Percentiles rank a stretch among this genome's conserved stretches.
Evolutionary conservation across 2,888 invertebrate genomes (phyloP).

Genomic region (Anoplius nigerrimus): DNA sequence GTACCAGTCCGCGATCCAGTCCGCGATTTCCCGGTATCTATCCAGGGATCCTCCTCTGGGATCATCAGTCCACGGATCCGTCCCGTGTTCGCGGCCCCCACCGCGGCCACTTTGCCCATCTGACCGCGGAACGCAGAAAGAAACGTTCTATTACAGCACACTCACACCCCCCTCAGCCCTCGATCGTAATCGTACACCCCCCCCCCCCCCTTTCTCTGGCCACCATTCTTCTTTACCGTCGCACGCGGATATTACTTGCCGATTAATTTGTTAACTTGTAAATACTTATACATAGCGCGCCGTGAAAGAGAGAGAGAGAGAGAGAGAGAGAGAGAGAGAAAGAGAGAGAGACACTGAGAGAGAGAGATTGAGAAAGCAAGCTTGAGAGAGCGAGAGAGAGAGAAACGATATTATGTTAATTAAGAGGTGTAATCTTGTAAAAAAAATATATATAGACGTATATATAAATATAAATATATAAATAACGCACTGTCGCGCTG

Average conservation of each 20-base stretch:
- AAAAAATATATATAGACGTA: constrained; percentile 52
- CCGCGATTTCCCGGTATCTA: too few species aligned
- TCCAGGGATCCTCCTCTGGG: too few species aligned
- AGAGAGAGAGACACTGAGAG: constrained; percentile 19
- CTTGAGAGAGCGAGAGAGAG: constrained; percentile 19
- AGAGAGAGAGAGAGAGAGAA: constrained; percentile 28
- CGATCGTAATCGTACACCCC: not conserved
- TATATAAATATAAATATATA: constrained; percentile 43
- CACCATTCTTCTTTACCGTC: constrained; percentile 18
- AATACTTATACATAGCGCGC: constrained; percentile 69
- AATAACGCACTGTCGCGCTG: constrained; percentile 60
- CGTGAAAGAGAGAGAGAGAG: constrained; percentile 34
- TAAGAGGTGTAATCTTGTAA: constrained; percentile 69
- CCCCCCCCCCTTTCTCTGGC: constrained; percentile 1
- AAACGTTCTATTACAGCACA: constrained; percentile 16
- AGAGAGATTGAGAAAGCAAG: constrained; percentile 32
- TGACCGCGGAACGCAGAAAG: constrained; percentile 15
- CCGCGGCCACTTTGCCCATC: not conserved
- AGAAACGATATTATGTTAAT: constrained; percentile 65
- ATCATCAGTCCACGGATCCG: too few species aligned
- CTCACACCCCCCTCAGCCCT: constrained; percentile 20
- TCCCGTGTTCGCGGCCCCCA: too few species aligned
- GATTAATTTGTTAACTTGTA: constrained; percentile 62
- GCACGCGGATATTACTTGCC: constrained; percentile 48
- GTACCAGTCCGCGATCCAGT: too few species aligned